Percentiles rank a stretch among this genome's conserved stretches.
These are phyloP conservation scores for Candoia aspera DNA, from an alignment of 2,113 vertebrate genomes.

Conservation along the genomic window DNA sequence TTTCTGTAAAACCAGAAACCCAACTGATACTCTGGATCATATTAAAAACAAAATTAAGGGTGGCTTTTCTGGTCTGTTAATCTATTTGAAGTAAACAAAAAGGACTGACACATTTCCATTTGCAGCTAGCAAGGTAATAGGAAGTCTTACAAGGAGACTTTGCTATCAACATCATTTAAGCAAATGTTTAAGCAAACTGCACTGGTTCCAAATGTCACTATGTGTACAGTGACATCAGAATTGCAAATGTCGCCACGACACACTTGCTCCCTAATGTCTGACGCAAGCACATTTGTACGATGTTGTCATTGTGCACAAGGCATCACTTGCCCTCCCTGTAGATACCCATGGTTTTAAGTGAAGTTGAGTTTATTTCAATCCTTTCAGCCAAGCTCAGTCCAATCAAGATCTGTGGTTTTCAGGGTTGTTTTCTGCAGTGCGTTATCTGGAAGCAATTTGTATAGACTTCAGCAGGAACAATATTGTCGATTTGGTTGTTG, in stretches of 20 bases:
- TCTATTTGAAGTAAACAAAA: no score
- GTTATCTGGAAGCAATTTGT: not conserved
- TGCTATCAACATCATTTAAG: no score
- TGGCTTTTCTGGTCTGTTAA: conserved; percentile 61
- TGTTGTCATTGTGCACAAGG: not conserved
- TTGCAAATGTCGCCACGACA: no score
- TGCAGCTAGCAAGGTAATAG: not conserved
- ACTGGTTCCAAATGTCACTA: no score
- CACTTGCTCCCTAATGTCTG: not conserved
- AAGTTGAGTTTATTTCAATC: no score
- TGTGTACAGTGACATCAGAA: no score
- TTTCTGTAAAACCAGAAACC: conserved; percentile 73
- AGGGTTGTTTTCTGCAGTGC: not conserved
- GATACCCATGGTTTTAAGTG: no score
- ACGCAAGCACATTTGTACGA: not conserved
- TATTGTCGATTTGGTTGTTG: not conserved
- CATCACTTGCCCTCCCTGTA: not conserved
- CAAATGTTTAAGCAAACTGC: no score
- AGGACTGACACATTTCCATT: no score
- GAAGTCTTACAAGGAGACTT: not conserved
- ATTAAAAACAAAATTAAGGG: conserved; percentile 59
- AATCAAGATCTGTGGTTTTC: not conserved
- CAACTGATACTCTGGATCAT: conserved; percentile 69
- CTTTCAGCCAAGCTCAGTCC: not conserved
- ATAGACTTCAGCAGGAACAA: not conserved